Base-by-base conservation (phyloP, 2,797 vertebrate species). In the Anableps anableps region DNA sequence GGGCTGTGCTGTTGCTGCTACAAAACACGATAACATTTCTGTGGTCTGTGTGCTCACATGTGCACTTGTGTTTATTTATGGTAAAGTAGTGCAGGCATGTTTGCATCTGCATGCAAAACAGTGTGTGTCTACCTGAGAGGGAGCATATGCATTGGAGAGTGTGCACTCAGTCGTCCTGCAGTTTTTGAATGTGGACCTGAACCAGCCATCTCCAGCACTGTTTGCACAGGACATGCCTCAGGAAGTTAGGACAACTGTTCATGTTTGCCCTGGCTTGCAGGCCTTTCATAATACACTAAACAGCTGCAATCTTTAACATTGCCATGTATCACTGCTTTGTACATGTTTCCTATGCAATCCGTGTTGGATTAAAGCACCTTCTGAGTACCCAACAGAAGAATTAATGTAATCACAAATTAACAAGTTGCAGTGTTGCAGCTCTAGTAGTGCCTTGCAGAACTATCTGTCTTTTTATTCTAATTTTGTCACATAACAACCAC, bases 211-310 rank as follows among this genome's bases (percentile, higher is more conserved):
- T 95, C 90, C 86, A 88, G 86, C 79, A 88, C 77, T 96, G 93
- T 97, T 98, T 97, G 95, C 95, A 95, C 91, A 97, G 95, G 94
- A 95, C 94, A 86, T 93, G 92, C 95, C 95, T 95, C 89, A 95
- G 91, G 96, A 97, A 96, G 95, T 95, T 96, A 94, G 89, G 95
- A 96, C 96, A 97, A 96, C 93, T 94, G 92, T 72, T 83, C 89
- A 34, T 94, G 94, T 97, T 96, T 96, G 96, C 95, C 84, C 93
- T 95, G 94, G 92, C 95, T 95, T 70, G 77, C 92, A 79, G 88
- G 85, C 68, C 81, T 90, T 89, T 92, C 88, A 94, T 91, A 93
- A 95, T 96, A 95, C 94, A 95, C 92, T 91, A 90, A 75, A 93
- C 96, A 95, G 96, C 96, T 94, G 94, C 95, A 92, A 96, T 96